phyloP scores from a whole-genome alignment of 2,113 vertebrate species.

The Phasianus colchicus region DNA sequence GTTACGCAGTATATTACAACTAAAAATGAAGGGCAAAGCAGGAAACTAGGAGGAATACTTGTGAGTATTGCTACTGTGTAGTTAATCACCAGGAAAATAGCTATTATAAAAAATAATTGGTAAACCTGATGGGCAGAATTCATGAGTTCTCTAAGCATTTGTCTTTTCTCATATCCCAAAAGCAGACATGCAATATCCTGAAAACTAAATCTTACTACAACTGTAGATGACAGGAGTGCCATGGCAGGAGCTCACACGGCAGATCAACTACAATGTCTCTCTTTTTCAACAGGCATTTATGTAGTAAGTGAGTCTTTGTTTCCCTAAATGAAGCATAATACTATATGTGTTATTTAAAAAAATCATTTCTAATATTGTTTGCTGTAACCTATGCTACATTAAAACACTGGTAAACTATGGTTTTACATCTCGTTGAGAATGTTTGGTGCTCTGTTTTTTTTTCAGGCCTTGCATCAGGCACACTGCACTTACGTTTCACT shows the following conservation, averaged over 20 bases:
- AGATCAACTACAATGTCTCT: neutral
- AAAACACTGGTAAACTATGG: neutral
- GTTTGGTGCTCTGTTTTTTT: neutral
- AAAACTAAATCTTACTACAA: neutral
- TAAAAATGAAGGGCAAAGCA: neutral
- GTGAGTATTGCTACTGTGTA: neutral
- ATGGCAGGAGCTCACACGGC: neutral
- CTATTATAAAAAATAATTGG: neutral
- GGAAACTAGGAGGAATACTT: neutral
- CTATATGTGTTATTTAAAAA: neutral
- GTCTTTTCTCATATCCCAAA: neutral
- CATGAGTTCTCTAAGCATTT: neutral
- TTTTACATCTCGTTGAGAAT: neutral
- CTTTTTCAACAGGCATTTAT: neutral
- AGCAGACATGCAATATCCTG: neutral
- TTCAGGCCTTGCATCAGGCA: neutral
- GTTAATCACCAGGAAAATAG: neutral
- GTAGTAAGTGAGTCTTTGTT: neutral
- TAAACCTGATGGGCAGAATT: neutral
- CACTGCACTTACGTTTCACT: neutral
- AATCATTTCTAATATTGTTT: neutral
- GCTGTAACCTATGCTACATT: neutral
- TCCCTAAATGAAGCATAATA: neutral
- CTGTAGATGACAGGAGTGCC: neutral
- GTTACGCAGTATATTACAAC: neutral